phyloP scores from a whole-genome alignment of 1,140 invertebrate species.

The Hylyphantes graminicola region DNA sequence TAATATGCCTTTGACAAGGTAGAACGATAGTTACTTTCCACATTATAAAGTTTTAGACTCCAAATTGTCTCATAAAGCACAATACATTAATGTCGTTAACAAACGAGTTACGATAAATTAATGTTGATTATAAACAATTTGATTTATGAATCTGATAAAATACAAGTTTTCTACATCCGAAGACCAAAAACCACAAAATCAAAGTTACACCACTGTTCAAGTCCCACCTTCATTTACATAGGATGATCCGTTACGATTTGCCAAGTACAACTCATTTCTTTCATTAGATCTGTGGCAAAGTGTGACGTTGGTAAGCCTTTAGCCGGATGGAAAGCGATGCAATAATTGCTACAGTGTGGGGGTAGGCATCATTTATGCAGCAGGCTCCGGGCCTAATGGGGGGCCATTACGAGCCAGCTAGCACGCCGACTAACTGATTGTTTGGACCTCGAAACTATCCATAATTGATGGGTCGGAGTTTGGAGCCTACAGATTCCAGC shows the following conservation, averaged over 20 bases:
- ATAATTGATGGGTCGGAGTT: slow-evolving; percentile 56
- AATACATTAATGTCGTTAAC: too few relatives aligned
- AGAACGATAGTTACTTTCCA: too few relatives aligned
- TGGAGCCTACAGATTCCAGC: slow-evolving; percentile 34
- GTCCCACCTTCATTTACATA: slow-evolving; percentile 3
- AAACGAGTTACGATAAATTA: background rate
- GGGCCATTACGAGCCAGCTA: slow-evolving; percentile 49
- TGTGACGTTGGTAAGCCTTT: slow-evolving; percentile 29
- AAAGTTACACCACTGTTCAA: background rate
- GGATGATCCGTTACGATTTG: slow-evolving; percentile 10
- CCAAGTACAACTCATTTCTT: slow-evolving; percentile 32
- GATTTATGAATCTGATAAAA: too few relatives aligned
- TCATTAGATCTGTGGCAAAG: slow-evolving; percentile 31
- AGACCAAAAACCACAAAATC: background rate
- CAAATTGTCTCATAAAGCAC: too few relatives aligned
- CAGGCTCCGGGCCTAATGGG: slow-evolving; percentile 51
- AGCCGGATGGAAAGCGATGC: slow-evolving; percentile 38
- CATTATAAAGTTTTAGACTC: too few relatives aligned
- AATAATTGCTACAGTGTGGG: slow-evolving; percentile 45
- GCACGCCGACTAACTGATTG: slow-evolving; percentile 58
- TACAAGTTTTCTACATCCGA: too few relatives aligned
- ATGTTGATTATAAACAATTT: background rate
- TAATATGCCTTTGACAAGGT: too few relatives aligned
- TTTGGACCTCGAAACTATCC: slow-evolving; percentile 58
- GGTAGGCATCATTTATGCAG: slow-evolving; percentile 56